A percentile compares a stretch with the other conserved stretches of the same genome.
These are phyloP conservation scores for Melipona quadrifasciata DNA, from an alignment of 1,140 invertebrate species.

Conservation along the genomic window DNA sequence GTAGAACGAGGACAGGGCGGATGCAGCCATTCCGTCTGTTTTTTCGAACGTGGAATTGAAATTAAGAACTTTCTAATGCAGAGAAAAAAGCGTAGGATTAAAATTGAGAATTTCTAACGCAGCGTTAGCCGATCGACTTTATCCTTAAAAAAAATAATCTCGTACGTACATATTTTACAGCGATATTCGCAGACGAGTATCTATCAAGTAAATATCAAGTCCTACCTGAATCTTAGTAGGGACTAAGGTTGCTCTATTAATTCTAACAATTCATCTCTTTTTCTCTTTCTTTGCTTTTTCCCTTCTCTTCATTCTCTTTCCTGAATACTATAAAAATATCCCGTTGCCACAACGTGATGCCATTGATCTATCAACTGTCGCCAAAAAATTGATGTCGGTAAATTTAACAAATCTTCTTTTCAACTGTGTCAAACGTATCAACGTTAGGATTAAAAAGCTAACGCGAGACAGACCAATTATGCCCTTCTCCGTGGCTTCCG, in stretches of 20 bases:
- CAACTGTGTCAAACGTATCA: background rate
- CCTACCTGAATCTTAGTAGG: no score
- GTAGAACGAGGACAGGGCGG: rapidly evolving
- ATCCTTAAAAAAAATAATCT: background rate
- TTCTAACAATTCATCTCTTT: background rate
- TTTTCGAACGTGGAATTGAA: background rate
- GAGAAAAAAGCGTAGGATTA: background rate
- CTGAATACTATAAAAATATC: background rate
- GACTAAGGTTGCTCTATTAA: background rate
- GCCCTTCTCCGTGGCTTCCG: background rate
- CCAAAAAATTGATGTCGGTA: no score
- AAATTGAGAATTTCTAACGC: background rate
- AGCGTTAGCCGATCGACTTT: background rate
- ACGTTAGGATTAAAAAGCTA: no score
- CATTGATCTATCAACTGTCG: background rate
- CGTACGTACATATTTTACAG: no score
- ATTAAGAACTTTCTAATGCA: background rate
- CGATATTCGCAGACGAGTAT: no score
- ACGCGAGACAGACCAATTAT: background rate
- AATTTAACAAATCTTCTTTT: no score
- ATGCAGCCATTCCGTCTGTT: background rate
- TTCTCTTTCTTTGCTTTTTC: background rate
- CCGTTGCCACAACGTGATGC: background rate
- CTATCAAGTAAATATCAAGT: no score
- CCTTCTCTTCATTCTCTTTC: no score